These are phyloP conservation scores for Poecile montanus DNA, from an alignment of 2,797 vertebrate genomes.

Conservation along the genomic window DNA sequence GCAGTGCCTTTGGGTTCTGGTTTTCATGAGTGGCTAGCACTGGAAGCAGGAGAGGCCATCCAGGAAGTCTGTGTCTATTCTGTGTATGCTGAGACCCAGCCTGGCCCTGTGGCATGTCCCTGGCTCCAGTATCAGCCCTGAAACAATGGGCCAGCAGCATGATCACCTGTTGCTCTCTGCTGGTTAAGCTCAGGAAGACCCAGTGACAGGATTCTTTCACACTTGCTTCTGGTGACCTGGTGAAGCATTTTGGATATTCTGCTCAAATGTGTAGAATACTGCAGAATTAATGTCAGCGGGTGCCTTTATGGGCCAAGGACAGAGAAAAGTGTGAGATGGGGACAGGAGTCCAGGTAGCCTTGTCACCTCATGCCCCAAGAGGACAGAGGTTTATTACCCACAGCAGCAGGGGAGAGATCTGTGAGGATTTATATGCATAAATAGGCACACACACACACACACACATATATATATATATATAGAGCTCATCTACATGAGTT, in stretches of 20 bases:
- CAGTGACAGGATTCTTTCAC: not conserved
- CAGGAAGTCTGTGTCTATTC: not conserved
- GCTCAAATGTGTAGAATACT: not conserved
- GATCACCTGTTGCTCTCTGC: not conserved
- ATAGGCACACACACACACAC: not conserved
- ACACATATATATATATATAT: not conserved
- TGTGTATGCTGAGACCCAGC: not conserved
- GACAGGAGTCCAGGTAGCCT: not conserved
- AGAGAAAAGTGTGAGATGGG: rapidly evolving
- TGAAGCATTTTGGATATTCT: not conserved
- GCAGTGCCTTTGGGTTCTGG: not conserved
- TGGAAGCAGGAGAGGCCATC: not conserved
- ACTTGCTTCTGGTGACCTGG: not conserved
- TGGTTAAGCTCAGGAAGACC: not conserved
- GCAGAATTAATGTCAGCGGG: not conserved
- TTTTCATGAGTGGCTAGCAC: not conserved
- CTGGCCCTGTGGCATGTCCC: not conserved
- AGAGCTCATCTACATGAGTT: not conserved
- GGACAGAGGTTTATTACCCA: not conserved
- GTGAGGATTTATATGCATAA: not conserved
- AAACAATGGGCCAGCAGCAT: not conserved
- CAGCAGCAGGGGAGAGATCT: not conserved
- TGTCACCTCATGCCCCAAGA: rapidly evolving
- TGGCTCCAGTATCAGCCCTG: not conserved
- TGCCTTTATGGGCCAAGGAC: not conserved